Conservation (phyloP, 64 coral and sea anemone genomes). For the Cladopsammia gracilis region DNA sequence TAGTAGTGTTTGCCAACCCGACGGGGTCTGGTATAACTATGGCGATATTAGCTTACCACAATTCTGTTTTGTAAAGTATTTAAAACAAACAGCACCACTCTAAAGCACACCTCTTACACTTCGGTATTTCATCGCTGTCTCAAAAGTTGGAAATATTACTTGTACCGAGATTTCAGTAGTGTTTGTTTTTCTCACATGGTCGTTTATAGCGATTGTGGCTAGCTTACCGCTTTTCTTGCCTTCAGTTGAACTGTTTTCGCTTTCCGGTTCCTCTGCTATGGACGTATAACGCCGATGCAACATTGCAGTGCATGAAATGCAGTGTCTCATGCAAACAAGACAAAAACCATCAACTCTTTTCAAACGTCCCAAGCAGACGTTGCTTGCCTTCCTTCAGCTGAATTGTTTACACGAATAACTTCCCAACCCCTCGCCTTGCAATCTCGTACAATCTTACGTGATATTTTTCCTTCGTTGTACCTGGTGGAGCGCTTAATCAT, state of each 20-base stretch:
- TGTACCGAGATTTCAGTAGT: not conserved
- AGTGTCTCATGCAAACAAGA: too few relatives aligned
- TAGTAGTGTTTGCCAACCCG: too few relatives aligned
- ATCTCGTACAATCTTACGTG: too few relatives aligned
- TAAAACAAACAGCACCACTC: too few relatives aligned
- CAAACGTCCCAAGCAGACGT: not conserved
- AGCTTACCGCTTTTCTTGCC: not conserved
- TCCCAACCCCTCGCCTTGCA: not conserved
- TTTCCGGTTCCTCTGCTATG: conserved; percentile 91
- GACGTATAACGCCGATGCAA: conserved; percentile 72
- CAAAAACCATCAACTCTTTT: too few relatives aligned
- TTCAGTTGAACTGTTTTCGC: not conserved
- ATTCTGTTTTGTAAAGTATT: too few relatives aligned
- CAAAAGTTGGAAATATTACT: not conserved
- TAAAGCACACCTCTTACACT: too few relatives aligned
- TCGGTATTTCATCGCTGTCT: too few relatives aligned
- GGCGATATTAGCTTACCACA: too few relatives aligned
- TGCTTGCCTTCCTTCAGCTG: not conserved
- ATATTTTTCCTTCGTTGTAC: not conserved
- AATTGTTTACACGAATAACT: conserved; percentile 7
- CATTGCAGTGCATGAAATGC: conserved; percentile 24
- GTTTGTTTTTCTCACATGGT: conserved; percentile 6
- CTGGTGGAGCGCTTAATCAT: not conserved
- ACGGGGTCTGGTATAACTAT: too few relatives aligned
- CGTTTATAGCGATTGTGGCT: not conserved